Conservation (phyloP, 1,140 invertebrate species). For the Campoletis sonorensis region DNA sequence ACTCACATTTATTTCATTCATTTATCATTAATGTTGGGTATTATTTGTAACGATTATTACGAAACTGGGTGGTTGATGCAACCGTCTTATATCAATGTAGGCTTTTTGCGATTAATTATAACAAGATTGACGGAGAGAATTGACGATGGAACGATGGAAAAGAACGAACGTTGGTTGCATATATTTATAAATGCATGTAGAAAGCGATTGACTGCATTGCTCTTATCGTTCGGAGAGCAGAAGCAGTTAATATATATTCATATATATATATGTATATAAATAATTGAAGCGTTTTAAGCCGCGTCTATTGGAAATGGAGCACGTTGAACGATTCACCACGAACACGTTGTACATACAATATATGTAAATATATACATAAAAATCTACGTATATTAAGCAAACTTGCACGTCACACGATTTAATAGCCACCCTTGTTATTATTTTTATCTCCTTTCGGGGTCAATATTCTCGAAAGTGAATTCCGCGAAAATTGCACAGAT, state of each 20-base stretch:
- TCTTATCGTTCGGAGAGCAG: conserved; percentile 10
- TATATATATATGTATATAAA: background rate
- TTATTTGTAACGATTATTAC: too few species aligned
- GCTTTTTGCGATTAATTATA: conserved; percentile 11
- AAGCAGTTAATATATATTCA: background rate
- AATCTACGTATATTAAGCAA: background rate
- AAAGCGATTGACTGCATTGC: conserved; percentile 2
- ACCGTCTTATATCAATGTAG: conserved; percentile 24
- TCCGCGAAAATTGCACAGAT: background rate
- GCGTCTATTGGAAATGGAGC: background rate
- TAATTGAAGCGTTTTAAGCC: conserved; percentile 3
- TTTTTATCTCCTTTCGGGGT: background rate
- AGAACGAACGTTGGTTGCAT: background rate
- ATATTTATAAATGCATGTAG: background rate
- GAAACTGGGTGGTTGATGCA: too few species aligned
- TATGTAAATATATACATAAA: background rate
- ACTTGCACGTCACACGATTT: background rate
- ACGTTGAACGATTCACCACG: background rate
- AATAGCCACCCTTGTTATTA: background rate
- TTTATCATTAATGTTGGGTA: too few species aligned
- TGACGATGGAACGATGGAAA: background rate
- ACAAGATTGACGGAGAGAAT: background rate
- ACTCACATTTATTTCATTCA: too few species aligned
- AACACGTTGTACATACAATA: background rate
- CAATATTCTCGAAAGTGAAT: background rate